Conservation (phyloP, 2,888 invertebrate genomes). For the Incurvaria masculella region DNA sequence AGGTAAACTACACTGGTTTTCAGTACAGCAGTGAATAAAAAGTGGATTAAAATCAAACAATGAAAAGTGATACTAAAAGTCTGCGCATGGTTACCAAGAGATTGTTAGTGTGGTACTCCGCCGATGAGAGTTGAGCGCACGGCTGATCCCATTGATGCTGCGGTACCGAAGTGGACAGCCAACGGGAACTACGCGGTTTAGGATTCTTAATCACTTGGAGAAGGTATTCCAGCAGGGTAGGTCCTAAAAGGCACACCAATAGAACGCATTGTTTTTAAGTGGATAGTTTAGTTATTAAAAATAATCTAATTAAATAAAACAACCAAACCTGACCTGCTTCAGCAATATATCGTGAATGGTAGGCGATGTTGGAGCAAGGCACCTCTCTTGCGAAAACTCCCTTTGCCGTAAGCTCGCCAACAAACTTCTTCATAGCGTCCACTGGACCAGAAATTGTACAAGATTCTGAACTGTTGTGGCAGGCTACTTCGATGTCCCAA, state of each 20-base stretch:
- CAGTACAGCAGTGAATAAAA: no score
- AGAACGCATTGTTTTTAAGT: no score
- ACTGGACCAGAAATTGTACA: conserved; percentile 77
- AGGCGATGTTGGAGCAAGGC: conserved; percentile 78
- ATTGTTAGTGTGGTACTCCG: no score
- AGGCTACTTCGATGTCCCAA: conserved; percentile 68
- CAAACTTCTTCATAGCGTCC: conserved; percentile 57
- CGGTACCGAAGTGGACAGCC: conserved; percentile 21
- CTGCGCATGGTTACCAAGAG: no score
- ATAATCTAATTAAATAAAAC: no score
- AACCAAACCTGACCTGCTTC: conserved; percentile 43
- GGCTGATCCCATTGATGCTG: no score
- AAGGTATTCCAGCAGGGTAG: conserved; percentile 3
- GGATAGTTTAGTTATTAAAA: no score
- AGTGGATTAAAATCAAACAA: no score
- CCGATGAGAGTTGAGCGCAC: no score
- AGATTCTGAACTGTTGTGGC: conserved; percentile 75
- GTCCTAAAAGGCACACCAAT: no score
- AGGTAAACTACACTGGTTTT: no score
- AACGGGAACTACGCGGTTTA: conserved; percentile 8
- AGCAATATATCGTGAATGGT: conserved; percentile 81
- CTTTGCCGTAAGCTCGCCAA: conserved; percentile 37
- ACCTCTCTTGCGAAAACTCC: conserved; percentile 43
- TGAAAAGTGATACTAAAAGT: no score
- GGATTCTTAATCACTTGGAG: conserved; percentile 6